Base-by-base conservation (phyloP, 1,140 invertebrate genomes). In the Antheraea pernyi region DNA sequence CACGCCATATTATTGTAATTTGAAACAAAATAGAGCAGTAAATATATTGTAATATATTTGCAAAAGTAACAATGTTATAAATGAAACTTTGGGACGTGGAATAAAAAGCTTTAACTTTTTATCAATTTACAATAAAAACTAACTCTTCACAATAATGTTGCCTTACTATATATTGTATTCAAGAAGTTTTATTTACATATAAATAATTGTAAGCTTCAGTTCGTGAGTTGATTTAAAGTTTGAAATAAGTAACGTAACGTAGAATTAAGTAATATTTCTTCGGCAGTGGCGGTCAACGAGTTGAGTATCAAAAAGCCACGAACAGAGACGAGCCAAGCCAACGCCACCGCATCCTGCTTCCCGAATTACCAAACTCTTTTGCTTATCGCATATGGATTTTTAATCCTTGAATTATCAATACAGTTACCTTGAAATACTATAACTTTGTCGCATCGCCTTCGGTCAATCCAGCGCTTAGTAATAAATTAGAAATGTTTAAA, bases 251-350 rank as follows among this genome's bases (percentile, higher is more conserved):
- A 30, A 30, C n/a, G 58, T 8, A 60, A 16, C 19, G 42, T 22
- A 42, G 53, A 67, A 67, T 39, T 59, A 37, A 67, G 13, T 59
- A 67, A 59, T 59, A 59, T 30, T 59, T 67, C 48, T 18, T 42
- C 39, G 36, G 61, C 82, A 90, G 90, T 92, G 74, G 88, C 88
- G 61, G 85, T 92, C 62, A 92, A 92, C 76, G 90, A 92, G 77
- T 81, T 91, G 60, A 87, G 81, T 76, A 61, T 84, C 74, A 91
- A 88, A 77, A 87, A 75, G 73, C 88, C 90, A 39, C 79, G 80
- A 39, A 80, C 86, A 0, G 86, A 91, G 16, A 84, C 83, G 2
- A 87, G 80, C 19, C 81, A 84, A 11, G 84, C 85, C 9, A 91
- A 89, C 61, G 79, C 71, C 1, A 88, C 86, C 0, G 79, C 84